Conservation (phyloP, 2,888 invertebrate species). For the Agapostemon virescens region DNA sequence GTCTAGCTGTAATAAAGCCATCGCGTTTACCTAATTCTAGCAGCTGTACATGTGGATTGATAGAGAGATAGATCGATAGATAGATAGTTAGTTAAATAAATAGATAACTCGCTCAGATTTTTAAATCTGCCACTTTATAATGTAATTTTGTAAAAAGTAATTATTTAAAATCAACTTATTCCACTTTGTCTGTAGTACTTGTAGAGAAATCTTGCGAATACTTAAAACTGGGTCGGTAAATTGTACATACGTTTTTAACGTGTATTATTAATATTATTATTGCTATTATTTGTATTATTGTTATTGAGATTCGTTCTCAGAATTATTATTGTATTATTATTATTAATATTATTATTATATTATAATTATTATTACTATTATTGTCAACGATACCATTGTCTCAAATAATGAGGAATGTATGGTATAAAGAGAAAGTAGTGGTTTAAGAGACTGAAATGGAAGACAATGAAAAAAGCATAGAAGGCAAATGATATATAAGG, state of each 20-base stretch:
- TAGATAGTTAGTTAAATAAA: conserved; percentile 62
- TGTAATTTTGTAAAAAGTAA: conserved; percentile 80
- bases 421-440: conserved; percentile 64
- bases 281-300: conserved; percentile 74
- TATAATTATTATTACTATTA: conserved; percentile 52
- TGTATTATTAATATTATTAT: conserved; percentile 74
- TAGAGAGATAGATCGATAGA: conserved; percentile 65
- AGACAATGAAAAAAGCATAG: conserved; percentile 57
- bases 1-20: conserved; percentile 71
- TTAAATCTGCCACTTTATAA: conserved; percentile 77
- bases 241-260: conserved; percentile 79
- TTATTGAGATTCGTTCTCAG: conserved; percentile 73
- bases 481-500: conserved; percentile 59
- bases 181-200: conserved; percentile 76
- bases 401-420: conserved; percentile 50
- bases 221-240: conserved; percentile 72
- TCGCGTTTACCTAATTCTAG: conserved; percentile 69
- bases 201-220: conserved; percentile 69
- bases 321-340: conserved; percentile 72
- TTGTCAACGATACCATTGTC: conserved; percentile 60
- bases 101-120: conserved; percentile 74
- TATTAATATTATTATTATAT: conserved; percentile 61
- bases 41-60: conserved; percentile 77
- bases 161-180: conserved; percentile 77
- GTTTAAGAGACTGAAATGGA: conserved; percentile 67